Evolutionary conservation across 2,797 vertebrate genomes (phyloP), one percentile per base, ranked within the genome.

Genomic region (Urosaurus nigricauda): DNA sequence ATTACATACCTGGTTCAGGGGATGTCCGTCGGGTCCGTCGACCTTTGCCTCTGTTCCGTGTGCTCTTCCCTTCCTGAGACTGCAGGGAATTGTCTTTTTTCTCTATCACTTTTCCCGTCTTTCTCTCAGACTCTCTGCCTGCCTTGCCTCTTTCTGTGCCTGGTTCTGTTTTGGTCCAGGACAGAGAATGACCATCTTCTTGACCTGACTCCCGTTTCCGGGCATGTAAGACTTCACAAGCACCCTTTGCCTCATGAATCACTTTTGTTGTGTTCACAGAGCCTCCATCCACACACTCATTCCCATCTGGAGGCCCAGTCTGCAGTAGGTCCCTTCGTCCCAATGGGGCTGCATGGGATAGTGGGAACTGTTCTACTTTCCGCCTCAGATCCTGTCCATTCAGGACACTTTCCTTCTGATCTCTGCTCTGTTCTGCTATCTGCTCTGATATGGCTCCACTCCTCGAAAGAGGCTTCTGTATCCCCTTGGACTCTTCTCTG

Each of bases 1-100:
- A 56, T 60, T 43, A 85, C 96, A 90, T 98, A 99, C 99, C 99
- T 95, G 98, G 95, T 94, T 99, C 98, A 26, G 98, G 98, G 70
- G 98, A 99, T 93, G 98, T 96, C 79, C 98, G 98, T 91, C 98
- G 97, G 77, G 96, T 93, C 91, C 98, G 97, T 5, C 98, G 98
- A 88, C 97, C 97, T 96, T 98, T 99, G 89, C 97, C 98, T 96
- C 98, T 98, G 94, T 95, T 97, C 92, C 98, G 92, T 0, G 37
- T 35, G 78, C 95, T 96, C 85, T 95, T 92, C 77, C 95, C 90
- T 94, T 97, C 97, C 94, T 96, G 96, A 89, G 94, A 60, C 47
- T 3, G 96, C 95, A 95, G 95, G n/a, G 93, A 92, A n/a, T 95
- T 96, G 32, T 97, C 97, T 85, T 95, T 97, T 95, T 97, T 97